Percentiles rank a stretch among this genome's conserved stretches.
Conservation (phyloP, 2,113 vertebrate species). For the Fukomys damarensis region DNA sequence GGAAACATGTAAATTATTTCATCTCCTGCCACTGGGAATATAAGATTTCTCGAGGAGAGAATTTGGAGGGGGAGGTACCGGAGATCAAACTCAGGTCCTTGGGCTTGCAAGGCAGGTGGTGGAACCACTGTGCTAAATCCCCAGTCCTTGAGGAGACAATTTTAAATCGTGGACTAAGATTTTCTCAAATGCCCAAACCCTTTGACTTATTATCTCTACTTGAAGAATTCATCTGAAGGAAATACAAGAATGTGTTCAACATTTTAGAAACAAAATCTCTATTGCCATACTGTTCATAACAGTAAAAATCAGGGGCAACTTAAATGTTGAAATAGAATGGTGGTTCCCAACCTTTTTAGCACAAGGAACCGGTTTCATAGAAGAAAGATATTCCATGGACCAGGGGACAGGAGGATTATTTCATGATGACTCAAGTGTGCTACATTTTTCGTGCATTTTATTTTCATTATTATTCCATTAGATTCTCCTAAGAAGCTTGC, state of each 20-base stretch:
- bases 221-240: conserved; percentile 32
- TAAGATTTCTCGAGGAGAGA: neutral
- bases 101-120: too few relatives aligned
- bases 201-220: neutral
- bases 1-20: neutral
- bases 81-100: too few relatives aligned
- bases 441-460: neutral
- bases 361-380: neutral
- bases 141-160: too few relatives aligned
- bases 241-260: neutral
- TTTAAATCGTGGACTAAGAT: neutral
- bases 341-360: neutral
- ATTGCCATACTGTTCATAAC: neutral
- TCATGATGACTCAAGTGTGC: neutral
- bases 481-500: neutral
- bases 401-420: neutral
- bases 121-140: too few relatives aligned
- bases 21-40: neutral
- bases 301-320: neutral
- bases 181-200: neutral
- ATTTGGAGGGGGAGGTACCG: too few relatives aligned
- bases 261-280: neutral
- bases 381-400: neutral
- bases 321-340: neutral
- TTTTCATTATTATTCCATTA: neutral